phyloP scores from a whole-genome alignment of 2,888 invertebrate species.

The Epicampocera succincta region DNA sequence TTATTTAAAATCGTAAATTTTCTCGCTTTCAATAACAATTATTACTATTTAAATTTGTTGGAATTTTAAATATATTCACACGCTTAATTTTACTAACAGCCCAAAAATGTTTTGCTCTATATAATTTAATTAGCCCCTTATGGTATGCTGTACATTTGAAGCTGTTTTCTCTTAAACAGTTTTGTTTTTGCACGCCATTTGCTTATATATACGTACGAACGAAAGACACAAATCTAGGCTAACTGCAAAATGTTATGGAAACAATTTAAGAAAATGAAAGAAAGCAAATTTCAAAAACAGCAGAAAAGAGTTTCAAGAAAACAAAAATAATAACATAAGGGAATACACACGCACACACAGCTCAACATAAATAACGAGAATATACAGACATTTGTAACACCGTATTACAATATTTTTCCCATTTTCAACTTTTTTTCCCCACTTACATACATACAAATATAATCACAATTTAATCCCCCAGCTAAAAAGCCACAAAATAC shows the following conservation, averaged over 20 bases:
- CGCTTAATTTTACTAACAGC: constrained; percentile 28
- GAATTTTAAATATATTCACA: neutral
- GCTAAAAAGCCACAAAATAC: constrained; percentile 51
- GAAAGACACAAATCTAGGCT: constrained; percentile 4
- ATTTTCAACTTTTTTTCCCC: neutral
- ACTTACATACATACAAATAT: constrained; percentile 48
- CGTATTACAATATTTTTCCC: neutral
- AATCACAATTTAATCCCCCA: constrained; percentile 53
- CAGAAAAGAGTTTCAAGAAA: neutral
- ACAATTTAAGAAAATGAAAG: neutral
- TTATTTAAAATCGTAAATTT: too few species aligned
- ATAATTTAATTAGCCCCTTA: constrained; percentile 41
- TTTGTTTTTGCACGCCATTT: constrained; percentile 11
- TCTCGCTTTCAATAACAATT: neutral
- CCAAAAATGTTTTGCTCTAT: constrained; percentile 35
- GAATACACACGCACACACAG: neutral
- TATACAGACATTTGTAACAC: constrained; percentile 1
- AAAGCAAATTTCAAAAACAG: neutral
- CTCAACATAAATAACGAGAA: neutral
- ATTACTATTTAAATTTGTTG: neutral
- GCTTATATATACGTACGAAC: constrained; percentile 3
- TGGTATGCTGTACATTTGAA: constrained; percentile 23
- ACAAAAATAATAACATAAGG: constrained; percentile 1
- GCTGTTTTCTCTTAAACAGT: neutral
- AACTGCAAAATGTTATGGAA: neutral